A percentile compares a stretch with the other conserved stretches of the same genome.
Evolutionary conservation across 2,888 invertebrate genomes (phyloP).

Genomic region (Mimumesa dahlbomi): DNA sequence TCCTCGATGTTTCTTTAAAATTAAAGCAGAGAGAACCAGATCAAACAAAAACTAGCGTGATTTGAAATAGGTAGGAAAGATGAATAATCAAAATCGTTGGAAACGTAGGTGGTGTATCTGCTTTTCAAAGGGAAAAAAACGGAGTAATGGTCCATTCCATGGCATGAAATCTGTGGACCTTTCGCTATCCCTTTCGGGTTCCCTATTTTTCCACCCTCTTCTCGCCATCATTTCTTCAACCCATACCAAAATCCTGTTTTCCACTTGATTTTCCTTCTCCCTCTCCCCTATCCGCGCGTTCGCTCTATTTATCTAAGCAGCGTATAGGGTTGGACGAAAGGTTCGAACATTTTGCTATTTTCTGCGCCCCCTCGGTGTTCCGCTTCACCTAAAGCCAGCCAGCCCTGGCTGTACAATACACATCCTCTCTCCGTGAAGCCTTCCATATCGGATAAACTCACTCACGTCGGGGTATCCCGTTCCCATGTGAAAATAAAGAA

Average conservation of each 20-base stretch:
- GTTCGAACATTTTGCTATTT: conserved; percentile 42
- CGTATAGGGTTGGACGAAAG: conserved; percentile 35
- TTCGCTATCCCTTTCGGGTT: conserved; percentile 8
- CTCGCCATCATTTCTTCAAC: conserved; percentile 5
- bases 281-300: conserved; percentile 15
- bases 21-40: not conserved
- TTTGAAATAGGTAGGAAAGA: conserved; percentile 24
- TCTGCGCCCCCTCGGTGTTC: conserved; percentile 36
- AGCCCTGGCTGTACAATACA: conserved; percentile 11
- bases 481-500: conserved; percentile 29
- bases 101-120: conserved; percentile 19
- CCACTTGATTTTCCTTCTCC: conserved; percentile 50
- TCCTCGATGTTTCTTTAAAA: conserved; percentile 8
- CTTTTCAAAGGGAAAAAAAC: conserved; percentile 8
- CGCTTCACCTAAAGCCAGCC: conserved; percentile 32
- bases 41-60: not conserved
- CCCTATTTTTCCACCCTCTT: not conserved
- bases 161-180: conserved; percentile 59
- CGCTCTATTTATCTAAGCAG: conserved; percentile 58
- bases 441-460: conserved; percentile 57
- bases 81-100: conserved; percentile 35
- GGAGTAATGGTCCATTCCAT: conserved; percentile 51
- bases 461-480: conserved; percentile 29
- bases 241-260: conserved; percentile 26
- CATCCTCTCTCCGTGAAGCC: conserved; percentile 42